phyloP scores from a whole-genome alignment of 2,888 invertebrate genomes.

The Plusia festucae region DNA sequence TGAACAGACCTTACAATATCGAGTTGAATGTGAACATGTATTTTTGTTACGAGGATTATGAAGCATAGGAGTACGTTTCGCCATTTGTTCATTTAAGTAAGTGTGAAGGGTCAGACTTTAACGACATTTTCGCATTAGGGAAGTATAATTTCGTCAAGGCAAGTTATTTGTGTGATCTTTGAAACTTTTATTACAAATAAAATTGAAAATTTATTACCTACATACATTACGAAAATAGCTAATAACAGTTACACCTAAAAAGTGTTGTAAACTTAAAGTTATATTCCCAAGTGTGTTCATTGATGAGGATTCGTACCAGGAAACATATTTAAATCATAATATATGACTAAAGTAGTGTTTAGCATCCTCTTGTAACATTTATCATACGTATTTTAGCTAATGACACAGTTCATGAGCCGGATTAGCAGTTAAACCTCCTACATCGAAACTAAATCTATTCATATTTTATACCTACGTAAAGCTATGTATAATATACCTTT shows the following conservation, averaged over 20 bases:
- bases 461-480: too few species aligned
- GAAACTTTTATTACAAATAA: neutral
- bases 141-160: neutral
- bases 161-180: neutral
- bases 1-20: too few species aligned
- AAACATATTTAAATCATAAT: neutral
- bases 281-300: neutral
- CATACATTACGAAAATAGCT: neutral
- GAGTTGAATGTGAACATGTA: neutral
- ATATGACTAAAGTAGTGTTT: neutral
- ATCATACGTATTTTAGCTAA: too few species aligned
- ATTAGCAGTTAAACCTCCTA: too few species aligned
- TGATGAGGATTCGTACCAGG: neutral
- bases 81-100: neutral
- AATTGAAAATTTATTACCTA: too few species aligned
- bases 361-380: too few species aligned
- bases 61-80: neutral
- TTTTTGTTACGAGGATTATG: slow-evolving; percentile 16
- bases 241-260: neutral
- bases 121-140: slow-evolving; percentile 15
- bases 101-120: slow-evolving; percentile 11
- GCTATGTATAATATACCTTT: too few species aligned
- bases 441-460: too few species aligned
- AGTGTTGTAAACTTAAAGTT: neutral
- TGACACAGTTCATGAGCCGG: too few species aligned